Evolutionary conservation across 2,797 vertebrate genomes (phyloP).

Genomic region (Tarsius wallacei): DNA sequence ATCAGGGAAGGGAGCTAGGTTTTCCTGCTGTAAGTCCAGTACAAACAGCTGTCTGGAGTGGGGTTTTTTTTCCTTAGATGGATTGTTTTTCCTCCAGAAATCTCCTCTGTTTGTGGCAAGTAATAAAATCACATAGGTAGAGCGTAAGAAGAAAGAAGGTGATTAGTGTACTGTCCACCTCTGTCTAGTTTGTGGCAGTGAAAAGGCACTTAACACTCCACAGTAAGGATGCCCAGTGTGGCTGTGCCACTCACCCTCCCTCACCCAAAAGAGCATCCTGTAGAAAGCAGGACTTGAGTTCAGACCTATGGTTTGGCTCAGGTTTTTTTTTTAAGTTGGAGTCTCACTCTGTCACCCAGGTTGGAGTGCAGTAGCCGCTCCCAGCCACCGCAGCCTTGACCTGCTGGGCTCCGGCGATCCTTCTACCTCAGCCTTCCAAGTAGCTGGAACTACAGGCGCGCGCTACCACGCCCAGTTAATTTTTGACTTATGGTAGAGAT

Average conservation of each 20-base stretch:
- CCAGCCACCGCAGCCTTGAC: too few relatives aligned
- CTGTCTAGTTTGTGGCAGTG: neutral
- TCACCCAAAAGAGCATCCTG: neutral
- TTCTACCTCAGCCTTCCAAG: too few relatives aligned
- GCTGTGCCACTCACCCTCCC: neutral
- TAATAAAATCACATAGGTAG: neutral
- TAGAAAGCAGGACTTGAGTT: neutral
- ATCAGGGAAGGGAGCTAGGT: neutral
- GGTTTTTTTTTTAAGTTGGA: neutral
- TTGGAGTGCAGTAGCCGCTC: too few relatives aligned
- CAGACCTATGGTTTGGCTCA: neutral
- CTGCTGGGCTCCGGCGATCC: too few relatives aligned
- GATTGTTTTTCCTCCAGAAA: neutral
- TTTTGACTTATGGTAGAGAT: too few relatives aligned
- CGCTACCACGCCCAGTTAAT: too few relatives aligned
- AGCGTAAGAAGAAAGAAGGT: neutral
- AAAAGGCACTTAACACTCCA: neutral
- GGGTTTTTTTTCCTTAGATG: neutral
- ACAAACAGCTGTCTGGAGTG: neutral
- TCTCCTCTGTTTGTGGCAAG: neutral
- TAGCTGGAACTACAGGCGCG: too few relatives aligned
- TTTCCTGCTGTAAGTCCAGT: neutral
- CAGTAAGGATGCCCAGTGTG: accelerated
- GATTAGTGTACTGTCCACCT: neutral
- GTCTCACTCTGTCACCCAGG: too few relatives aligned